phyloP scores from a whole-genome alignment of 2,113 vertebrate genomes.

The Willisornis vidua region DNA sequence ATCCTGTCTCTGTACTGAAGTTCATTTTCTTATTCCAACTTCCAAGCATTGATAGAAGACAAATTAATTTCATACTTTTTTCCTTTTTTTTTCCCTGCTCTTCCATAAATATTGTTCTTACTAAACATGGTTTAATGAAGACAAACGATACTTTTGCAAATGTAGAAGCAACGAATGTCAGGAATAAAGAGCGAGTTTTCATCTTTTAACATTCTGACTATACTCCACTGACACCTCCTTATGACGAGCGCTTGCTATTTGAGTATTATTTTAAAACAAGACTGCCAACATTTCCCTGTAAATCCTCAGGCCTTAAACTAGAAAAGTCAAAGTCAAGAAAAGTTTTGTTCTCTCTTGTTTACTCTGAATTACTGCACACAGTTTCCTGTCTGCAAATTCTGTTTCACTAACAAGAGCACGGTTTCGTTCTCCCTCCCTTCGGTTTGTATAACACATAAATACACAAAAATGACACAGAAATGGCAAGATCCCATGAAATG shows the following conservation, averaged over 20 bases:
- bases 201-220: background rate
- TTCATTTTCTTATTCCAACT: background rate
- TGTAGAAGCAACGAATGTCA: background rate
- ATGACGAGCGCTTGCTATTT: background rate
- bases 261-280: background rate
- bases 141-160: background rate
- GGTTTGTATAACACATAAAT: background rate
- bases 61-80: background rate
- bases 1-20: background rate
- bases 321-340: background rate
- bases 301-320: constrained; percentile 4
- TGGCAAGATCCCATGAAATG: background rate
- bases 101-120: background rate
- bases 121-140: background rate
- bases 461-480: background rate
- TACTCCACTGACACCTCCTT: background rate
- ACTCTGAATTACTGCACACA: background rate
- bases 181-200: background rate
- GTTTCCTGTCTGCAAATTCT: background rate
- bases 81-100: background rate
- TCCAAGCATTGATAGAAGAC: background rate
- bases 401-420: accelerated
- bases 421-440: background rate
- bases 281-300: background rate
- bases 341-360: constrained; percentile 16